These are phyloP conservation scores for Balanococcus diminutus DNA, from an alignment of 2,888 invertebrate genomes.

Conservation along the genomic window DNA sequence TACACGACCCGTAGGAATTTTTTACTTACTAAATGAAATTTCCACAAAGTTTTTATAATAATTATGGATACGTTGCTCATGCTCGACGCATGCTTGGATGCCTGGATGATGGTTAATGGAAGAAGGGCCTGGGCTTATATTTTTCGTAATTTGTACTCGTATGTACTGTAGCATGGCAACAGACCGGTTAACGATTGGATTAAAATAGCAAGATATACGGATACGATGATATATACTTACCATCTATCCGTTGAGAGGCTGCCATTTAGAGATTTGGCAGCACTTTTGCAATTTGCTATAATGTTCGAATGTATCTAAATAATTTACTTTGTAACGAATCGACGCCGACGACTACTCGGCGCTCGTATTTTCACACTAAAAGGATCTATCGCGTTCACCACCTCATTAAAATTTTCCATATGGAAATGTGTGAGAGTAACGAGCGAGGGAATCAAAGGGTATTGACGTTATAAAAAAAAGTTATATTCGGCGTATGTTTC, in stretches of 20 bases:
- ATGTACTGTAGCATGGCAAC: neutral
- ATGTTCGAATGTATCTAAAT: neutral
- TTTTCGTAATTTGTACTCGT: neutral
- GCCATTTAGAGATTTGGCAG: neutral
- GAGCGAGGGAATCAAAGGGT: neutral
- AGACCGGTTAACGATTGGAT: neutral
- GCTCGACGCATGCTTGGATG: neutral
- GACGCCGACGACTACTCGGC: neutral
- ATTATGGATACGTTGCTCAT: neutral
- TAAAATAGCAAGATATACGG: neutral
- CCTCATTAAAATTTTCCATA: neutral
- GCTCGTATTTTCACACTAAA: neutral
- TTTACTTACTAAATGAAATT: neutral
- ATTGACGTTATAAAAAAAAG: conserved; percentile 3
- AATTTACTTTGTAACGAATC: neutral
- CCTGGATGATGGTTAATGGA: neutral
- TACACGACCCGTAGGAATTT: neutral
- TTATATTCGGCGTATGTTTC: neutral
- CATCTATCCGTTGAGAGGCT: neutral
- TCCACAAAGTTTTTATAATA: neutral
- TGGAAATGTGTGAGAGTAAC: neutral
- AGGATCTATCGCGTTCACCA: neutral
- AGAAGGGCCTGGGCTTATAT: neutral
- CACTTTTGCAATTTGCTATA: neutral
- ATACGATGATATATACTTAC: neutral